Conservation (phyloP, 1,140 invertebrate genomes). For the Bombus confusus region DNA sequence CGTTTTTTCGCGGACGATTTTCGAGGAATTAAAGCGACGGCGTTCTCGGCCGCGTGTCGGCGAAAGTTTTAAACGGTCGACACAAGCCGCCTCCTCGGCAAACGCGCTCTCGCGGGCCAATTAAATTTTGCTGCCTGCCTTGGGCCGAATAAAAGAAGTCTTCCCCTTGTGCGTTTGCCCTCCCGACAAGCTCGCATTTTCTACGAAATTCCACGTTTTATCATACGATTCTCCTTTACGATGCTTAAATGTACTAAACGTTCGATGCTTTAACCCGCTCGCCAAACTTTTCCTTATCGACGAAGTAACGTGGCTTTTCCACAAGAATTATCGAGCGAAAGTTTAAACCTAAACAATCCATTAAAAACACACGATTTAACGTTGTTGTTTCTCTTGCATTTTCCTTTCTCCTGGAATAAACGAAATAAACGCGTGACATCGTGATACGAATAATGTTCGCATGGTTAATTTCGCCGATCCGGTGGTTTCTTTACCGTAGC, state of each 20-base stretch:
- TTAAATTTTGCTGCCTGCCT: slow-evolving; percentile 51
- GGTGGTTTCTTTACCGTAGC: neutral
- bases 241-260: neutral
- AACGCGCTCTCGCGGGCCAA: slow-evolving; percentile 38
- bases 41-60: slow-evolving; percentile 26
- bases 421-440: neutral
- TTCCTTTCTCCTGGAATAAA: too few relatives aligned
- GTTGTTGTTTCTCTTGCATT: too few relatives aligned
- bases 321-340: too few relatives aligned
- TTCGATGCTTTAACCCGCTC: neutral
- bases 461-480: neutral
- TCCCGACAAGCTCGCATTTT: neutral
- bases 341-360: too few relatives aligned
- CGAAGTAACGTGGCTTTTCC: too few relatives aligned
- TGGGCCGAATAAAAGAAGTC: slow-evolving; percentile 19
- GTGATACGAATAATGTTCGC: neutral
- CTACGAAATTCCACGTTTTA: neutral
- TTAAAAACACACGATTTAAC: too few relatives aligned
- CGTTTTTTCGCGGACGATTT: slow-evolving; percentile 23
- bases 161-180: slow-evolving; percentile 9
- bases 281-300: neutral
- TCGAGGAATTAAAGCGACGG: slow-evolving; percentile 52
- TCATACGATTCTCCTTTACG: neutral
- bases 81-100: slow-evolving; percentile 11
- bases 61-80: slow-evolving; percentile 53